A percentile compares a stretch with the other conserved stretches of the same genome.
These are phyloP conservation scores for Megathymus violae DNA, from an alignment of 1,140 invertebrate species.

Conservation along the genomic window DNA sequence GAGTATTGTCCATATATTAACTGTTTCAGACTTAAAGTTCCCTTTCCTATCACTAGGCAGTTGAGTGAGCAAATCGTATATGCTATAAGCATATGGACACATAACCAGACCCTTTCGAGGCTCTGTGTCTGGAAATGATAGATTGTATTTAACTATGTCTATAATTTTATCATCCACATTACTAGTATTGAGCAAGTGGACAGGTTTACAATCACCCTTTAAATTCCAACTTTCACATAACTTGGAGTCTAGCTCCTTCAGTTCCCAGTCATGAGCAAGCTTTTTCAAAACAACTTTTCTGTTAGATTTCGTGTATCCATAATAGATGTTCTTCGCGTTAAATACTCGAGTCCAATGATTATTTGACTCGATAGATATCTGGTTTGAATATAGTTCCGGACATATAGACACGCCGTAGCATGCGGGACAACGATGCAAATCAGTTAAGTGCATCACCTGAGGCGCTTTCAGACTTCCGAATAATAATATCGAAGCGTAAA, in stretches of 20 bases:
- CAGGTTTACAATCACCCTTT: conserved; percentile 57
- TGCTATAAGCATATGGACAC: conserved; percentile 69
- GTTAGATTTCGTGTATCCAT: conserved; percentile 68
- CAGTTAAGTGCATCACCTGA: conserved; percentile 62
- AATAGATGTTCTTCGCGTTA: conserved; percentile 73
- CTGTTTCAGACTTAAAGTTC: conserved; percentile 57
- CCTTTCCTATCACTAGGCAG: conserved; percentile 49
- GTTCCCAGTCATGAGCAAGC: conserved; percentile 67
- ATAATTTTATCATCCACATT: conserved; percentile 65
- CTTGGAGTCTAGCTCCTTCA: conserved; percentile 62
- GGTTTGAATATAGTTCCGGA: conserved; percentile 71
- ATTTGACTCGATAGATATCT: conserved; percentile 55
- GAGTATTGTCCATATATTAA: conserved; percentile 75
- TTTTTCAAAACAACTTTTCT: conserved; percentile 68
- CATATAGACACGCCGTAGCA: conserved; percentile 73
- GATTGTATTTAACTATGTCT: conserved; percentile 62
- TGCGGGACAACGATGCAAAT: conserved; percentile 66
- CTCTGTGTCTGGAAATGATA: conserved; percentile 55
- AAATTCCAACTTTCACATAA: conserved; percentile 62
- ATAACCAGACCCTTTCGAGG: conserved; percentile 65
- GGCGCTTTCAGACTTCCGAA: conserved; percentile 65
- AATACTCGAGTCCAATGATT: conserved; percentile 59
- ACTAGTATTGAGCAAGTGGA: conserved; percentile 56
- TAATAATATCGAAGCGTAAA: conserved; percentile 62
- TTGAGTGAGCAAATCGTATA: conserved; percentile 57